Percentiles rank a stretch among this genome's conserved stretches.
phyloP scores from a whole-genome alignment of 2,797 vertebrate species.

The Jordanella pulchra region DNA sequence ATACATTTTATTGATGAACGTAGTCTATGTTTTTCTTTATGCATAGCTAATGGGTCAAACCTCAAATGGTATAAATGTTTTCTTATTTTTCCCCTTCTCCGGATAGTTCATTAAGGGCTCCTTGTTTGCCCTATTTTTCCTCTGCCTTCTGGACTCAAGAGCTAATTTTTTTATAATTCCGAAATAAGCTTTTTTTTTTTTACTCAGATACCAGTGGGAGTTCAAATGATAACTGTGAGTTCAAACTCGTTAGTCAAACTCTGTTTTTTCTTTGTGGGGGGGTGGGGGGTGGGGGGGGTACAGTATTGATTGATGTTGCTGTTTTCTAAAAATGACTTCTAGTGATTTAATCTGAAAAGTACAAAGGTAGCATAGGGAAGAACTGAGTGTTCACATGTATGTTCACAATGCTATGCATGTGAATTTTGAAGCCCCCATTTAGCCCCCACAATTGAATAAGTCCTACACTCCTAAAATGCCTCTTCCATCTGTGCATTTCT shows the following conservation, averaged over 20 bases:
- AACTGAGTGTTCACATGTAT: constrained; percentile 70
- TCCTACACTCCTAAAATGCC: constrained; percentile 48
- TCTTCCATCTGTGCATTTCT: constrained; percentile 61
- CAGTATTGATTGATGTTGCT: constrained; percentile 32
- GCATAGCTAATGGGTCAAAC: constrained; percentile 1
- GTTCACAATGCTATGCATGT: constrained; percentile 73
- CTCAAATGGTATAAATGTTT: not conserved
- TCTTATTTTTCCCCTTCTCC: constrained; percentile 4
- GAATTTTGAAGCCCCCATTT: constrained; percentile 23
- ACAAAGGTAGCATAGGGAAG: constrained; percentile 70
- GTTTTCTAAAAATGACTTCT: constrained; percentile 33
- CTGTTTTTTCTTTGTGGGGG: constrained; percentile 16
- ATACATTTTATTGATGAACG: constrained; percentile 9
- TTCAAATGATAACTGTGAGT: constrained; percentile 40
- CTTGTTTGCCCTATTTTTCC: constrained; percentile 11
- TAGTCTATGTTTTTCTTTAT: constrained; percentile 33
- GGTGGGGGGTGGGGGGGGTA: no score
- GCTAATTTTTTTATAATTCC: constrained; percentile 43
- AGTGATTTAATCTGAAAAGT: constrained; percentile 70
- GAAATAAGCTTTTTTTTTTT: constrained; percentile 47
- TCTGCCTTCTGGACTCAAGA: constrained; percentile 41
- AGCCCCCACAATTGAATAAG: constrained; percentile 43
- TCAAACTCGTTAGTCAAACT: constrained; percentile 28
- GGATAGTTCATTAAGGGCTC: constrained; percentile 31
- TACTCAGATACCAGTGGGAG: constrained; percentile 26